Percentiles rank a stretch among this genome's conserved stretches.
phyloP scores from a whole-genome alignment of 2,888 invertebrate genomes.

The Chrysolina haemoptera region DNA sequence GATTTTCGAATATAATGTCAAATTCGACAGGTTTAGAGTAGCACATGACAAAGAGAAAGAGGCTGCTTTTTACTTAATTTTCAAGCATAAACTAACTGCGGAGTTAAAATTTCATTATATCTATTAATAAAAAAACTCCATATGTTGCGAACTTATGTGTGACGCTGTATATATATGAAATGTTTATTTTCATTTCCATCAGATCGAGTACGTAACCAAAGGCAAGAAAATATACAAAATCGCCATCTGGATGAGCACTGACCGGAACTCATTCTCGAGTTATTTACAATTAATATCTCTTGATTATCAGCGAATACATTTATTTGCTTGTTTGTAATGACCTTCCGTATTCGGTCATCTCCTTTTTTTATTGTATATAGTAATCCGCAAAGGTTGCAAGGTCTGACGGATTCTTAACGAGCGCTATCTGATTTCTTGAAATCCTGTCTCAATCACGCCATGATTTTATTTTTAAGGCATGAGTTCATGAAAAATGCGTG shows the following conservation, averaged over 20 bases:
- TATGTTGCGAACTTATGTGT: no score
- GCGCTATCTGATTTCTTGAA: not conserved
- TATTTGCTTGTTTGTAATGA: conserved; percentile 3
- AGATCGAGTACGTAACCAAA: no score
- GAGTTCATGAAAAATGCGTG: not conserved
- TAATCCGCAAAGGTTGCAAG: conserved; percentile 15
- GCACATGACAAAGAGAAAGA: no score
- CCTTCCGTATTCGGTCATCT: conserved; percentile 14
- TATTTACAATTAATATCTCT: not conserved
- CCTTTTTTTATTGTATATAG: conserved; percentile 4
- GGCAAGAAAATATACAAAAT: not conserved
- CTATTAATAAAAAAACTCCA: no score
- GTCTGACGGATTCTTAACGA: not conserved
- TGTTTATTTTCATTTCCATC: no score
- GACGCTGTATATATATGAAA: no score
- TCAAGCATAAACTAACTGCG: no score
- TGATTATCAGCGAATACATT: conserved; percentile 1
- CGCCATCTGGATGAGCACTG: not conserved
- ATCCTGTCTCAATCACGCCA: conserved; percentile 8
- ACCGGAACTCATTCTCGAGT: conserved; percentile 11
- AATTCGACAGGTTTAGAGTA: no score
- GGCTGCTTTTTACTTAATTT: no score
- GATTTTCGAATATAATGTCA: no score
- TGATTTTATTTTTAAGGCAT: conserved; percentile 9
- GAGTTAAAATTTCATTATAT: no score